Conservation (phyloP, 2,797 vertebrate species). For the Artibeus lituratus region DNA sequence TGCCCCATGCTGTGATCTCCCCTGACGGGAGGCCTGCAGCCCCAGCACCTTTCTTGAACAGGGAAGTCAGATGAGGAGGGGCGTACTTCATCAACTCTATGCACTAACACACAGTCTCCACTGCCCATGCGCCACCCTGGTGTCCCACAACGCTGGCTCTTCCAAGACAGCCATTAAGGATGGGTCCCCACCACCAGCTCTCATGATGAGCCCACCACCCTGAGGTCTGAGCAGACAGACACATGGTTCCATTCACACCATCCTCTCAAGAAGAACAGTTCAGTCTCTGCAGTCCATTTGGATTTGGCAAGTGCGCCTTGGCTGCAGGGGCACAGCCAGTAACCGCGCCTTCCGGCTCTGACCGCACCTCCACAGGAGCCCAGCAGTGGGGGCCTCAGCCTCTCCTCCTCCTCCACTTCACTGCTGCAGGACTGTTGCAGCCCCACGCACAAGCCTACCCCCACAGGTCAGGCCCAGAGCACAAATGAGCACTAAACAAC, state of each 20-base stretch:
- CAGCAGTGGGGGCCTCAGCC: not conserved
- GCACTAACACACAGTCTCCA: not conserved
- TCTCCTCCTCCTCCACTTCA: not conserved
- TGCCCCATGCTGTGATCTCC: not conserved
- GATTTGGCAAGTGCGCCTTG: not conserved
- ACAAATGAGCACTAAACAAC: not conserved
- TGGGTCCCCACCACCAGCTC: not conserved
- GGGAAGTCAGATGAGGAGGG: not conserved
- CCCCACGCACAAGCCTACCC: not conserved
- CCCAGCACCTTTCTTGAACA: not conserved
- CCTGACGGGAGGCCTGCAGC: not conserved
- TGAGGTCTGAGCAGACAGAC: not conserved
- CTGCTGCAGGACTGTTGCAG: not conserved
- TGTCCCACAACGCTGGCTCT: not conserved
- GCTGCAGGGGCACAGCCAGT: not conserved
- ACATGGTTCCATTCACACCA: not conserved
- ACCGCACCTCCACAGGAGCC: not conserved
- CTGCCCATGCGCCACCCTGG: fast-evolving
- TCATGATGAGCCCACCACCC: not conserved
- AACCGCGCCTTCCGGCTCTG: not conserved
- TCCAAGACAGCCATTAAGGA: not conserved
- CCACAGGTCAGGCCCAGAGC: not conserved
- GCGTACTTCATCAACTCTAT: not conserved
- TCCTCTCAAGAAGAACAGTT: not conserved
- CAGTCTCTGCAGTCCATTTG: not conserved